Percentiles rank a stretch among this genome's conserved stretches.
phyloP scores from a whole-genome alignment of 2,113 vertebrate species.

The Cyanoramphus novaezelandiae region DNA sequence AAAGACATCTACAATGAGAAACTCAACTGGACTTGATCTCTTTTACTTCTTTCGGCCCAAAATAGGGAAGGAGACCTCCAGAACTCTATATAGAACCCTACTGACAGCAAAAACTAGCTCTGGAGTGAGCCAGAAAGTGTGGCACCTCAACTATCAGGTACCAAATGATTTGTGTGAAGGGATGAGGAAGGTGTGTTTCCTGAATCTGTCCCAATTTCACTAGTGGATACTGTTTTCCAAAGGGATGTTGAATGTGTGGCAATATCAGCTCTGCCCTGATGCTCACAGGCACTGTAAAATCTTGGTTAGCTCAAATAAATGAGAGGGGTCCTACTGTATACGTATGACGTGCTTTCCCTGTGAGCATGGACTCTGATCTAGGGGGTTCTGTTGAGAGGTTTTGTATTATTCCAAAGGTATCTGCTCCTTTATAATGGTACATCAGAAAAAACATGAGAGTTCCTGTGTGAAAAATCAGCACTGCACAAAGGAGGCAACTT shows the following conservation, averaged over 20 bases:
- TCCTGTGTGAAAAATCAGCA: background rate
- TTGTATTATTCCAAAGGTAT: background rate
- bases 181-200: background rate
- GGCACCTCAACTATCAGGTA: background rate
- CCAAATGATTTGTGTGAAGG: background rate
- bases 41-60: background rate
- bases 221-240: background rate
- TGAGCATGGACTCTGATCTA: background rate
- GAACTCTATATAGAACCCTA: background rate
- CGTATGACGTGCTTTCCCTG: background rate
- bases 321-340: background rate
- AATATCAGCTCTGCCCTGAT: rapidly evolving
- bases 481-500: background rate
- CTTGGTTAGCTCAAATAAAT: background rate
- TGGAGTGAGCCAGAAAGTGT: background rate
- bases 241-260: background rate
- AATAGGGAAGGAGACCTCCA: background rate
- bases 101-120: background rate
- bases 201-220: background rate
- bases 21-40: background rate
- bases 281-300: background rate
- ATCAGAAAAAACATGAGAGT: background rate
- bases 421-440: background rate
- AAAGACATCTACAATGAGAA: background rate
- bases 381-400: background rate